Base-by-base conservation (phyloP, 1,140 invertebrate species). In the Tenebrio molitor region DNA sequence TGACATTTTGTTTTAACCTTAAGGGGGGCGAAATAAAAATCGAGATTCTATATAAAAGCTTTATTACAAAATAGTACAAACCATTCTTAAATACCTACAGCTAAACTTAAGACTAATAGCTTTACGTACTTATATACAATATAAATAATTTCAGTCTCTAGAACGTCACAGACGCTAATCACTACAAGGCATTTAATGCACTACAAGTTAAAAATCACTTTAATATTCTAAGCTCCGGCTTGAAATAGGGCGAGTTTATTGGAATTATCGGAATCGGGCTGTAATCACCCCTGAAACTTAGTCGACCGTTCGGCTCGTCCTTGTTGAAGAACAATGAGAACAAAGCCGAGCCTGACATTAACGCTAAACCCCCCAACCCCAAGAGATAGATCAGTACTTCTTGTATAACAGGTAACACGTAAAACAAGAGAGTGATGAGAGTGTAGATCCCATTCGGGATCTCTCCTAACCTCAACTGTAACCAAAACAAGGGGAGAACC, bases 401-500 rank as follows among this genome's bases (percentile, higher is more conserved):
- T 73, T 86, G 81, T 29, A 79, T 29, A 25, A 83, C 44, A 1
- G 84, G 85, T 23, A 80, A 74, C 8, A 82, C 72, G 19, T 79
- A 80, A 36, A 80, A 83, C 12, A 84, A 58, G 25, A 82, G 21
- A 6, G 78, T 80, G 0, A 84, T 39, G 0, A 84, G 76, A 4
- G 81, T 16, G 7, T 79, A 71, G 14, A 86, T 64, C 0, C 67
- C 21, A 0, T 71, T 12, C 0, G 82, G 81, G 6, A 85, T 46
- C 2, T 80, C 76, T 2, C 81, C 79, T 19, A 85, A 79, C 29
- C 74, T 87, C 78, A 92, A 81, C 81, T 91, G 88, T 0, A 87
- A 80, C 88, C 91, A 91, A 2, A 90, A 86, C 8, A 92, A 79
- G 0, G 92, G 91, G 23, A 93, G 42, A 0, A 87, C 85, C 16